Base-by-base conservation (phyloP, 1,140 invertebrate species). In the Heliconius melpomene region DNA sequence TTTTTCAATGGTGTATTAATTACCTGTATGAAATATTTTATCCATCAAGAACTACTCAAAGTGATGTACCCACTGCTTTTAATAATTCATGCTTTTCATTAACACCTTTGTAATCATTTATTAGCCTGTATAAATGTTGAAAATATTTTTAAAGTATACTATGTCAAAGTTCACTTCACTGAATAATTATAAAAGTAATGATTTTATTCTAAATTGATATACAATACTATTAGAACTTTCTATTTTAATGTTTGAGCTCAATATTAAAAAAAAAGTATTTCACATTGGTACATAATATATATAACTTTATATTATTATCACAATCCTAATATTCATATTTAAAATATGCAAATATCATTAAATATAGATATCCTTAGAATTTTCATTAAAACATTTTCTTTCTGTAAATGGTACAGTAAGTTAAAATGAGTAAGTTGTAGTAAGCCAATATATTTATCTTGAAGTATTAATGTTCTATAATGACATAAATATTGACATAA, bases 1-100 rank as follows among this genome's bases (percentile, higher is more conserved):
- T 77, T 66, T 84, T 86, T 83, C 83, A 88, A 80, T 87, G 85
- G 85, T 87, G 83, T 74, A 80, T 82, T 81, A 87, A 88, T 86
- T 88, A 86, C 82, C 77, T 89, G 46, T 82, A 81, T 74, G 84
- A 85, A 84, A 84, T 87, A 83, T 75, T 88, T 38, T 86, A 84
- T 75, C 74, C 83, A 72, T 52, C 76, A 74, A 72, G 78, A 71
- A 85, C 46, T 75, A 57, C 38, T 74, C 86, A 86, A 88, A 90
- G 89, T 91, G 86, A 91, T 85, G 84, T 90, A 88, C 79, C 75
- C 75, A 84, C 29, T 70, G 54, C 38, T 78, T 70, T 32, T 52
- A 32, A 52, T 60, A 50, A 40, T 78, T 72, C 66, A 73, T 77
- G 57, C 57, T 52, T 81, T 74, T 36, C 23, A 36, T 72, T 72